Percentiles rank a stretch among this genome's conserved stretches.
Evolutionary conservation across 2,113 vertebrate genomes (phyloP).

Genomic region (Nothocercus julius): DNA sequence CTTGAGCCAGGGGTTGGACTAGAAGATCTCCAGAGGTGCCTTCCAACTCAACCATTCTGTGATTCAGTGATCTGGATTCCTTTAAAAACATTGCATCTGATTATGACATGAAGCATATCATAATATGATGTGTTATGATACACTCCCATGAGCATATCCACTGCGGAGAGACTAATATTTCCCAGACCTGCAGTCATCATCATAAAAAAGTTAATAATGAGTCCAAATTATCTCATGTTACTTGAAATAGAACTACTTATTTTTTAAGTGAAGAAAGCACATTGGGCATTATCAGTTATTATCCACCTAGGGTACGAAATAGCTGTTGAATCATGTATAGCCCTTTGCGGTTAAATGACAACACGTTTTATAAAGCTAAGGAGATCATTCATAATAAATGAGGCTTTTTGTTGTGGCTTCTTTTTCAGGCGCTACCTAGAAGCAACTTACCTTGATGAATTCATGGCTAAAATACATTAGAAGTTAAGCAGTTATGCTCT

Average conservation of each 20-base stretch:
- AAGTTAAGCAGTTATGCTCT: background rate
- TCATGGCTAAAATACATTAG: background rate
- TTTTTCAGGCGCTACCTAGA: background rate
- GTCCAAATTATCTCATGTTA: background rate
- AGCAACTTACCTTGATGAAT: background rate
- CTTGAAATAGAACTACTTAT: background rate
- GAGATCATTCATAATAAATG: background rate
- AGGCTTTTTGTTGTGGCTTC: background rate
- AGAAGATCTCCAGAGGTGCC: too few relatives aligned
- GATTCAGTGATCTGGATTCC: background rate
- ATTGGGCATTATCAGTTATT: background rate
- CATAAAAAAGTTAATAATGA: background rate
- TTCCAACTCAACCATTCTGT: too few relatives aligned
- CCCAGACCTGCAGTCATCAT: background rate
- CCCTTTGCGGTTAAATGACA: background rate
- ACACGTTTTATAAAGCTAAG: background rate
- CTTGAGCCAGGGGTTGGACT: too few relatives aligned
- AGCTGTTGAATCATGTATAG: background rate
- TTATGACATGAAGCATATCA: background rate
- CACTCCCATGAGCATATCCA: background rate
- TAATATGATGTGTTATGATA: background rate
- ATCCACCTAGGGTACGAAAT: background rate
- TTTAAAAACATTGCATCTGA: background rate
- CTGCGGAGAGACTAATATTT: background rate
- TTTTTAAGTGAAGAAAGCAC: background rate